Percentiles rank a stretch among this genome's conserved stretches.
Evolutionary conservation across 2,888 invertebrate genomes (phyloP).

Genomic region (Scaeva pyrastri): DNA sequence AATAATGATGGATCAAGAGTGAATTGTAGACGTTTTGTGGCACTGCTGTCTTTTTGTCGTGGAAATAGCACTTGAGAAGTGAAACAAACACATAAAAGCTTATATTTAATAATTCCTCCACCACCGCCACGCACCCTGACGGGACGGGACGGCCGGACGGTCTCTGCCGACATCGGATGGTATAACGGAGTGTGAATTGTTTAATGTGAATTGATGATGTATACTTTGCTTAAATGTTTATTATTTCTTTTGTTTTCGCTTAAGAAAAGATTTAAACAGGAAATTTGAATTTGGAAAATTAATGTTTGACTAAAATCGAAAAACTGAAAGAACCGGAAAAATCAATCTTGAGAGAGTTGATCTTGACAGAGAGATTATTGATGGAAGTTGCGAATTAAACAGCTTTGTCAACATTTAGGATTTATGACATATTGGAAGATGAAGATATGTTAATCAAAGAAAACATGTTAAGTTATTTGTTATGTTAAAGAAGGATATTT

Average conservation of each 20-base stretch:
- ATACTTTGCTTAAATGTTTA: slow-evolving; percentile 21
- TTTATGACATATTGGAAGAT: background rate
- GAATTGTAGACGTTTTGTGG: slow-evolving; percentile 9
- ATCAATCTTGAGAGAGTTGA: background rate
- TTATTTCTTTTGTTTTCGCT: background rate
- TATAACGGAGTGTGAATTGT: slow-evolving; percentile 36
- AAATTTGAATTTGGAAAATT: slow-evolving; percentile 41
- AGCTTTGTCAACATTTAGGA: background rate
- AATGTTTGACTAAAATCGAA: background rate
- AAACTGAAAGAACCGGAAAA: background rate
- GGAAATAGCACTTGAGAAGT: slow-evolving; percentile 32
- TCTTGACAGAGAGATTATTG: background rate
- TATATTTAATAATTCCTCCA: background rate
- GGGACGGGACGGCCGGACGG: too few relatives aligned
- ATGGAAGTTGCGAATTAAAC: background rate
- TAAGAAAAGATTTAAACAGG: slow-evolving; percentile 3
- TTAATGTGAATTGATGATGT: slow-evolving; percentile 56
- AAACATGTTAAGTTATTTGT: background rate
- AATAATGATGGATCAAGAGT: slow-evolving; percentile 66
- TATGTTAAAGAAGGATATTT: too few relatives aligned
- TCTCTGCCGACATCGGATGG: too few relatives aligned
- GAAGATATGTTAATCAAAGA: background rate
- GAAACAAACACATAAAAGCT: slow-evolving; percentile 2
- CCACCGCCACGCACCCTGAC: background rate
- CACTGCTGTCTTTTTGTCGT: slow-evolving; percentile 9